Evolutionary conservation across 2,113 vertebrate genomes (phyloP), one percentile per base, ranked within the genome.

Genomic region (Osmerus eperlanus): DNA sequence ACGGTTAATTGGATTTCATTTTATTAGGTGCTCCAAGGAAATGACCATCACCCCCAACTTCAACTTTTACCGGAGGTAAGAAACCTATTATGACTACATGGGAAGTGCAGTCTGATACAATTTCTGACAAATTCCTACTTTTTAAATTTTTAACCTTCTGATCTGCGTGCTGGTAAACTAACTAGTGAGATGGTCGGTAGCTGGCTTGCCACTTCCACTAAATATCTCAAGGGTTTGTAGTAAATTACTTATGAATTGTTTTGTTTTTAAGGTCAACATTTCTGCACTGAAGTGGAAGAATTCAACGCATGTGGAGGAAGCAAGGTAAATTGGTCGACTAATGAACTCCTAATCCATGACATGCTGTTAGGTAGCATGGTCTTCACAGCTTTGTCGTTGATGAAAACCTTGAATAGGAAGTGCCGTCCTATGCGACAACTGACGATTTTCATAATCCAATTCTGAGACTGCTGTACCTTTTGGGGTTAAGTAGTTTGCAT

Each of bases 401-500:
- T 93, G 95, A 97, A 88, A 94, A 78, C 81, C 80, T 86, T 79
- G 91, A 93, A 90, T 96, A 95, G 95, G 95, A 97, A 97, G 95
- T 96, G 94, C 96, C 93, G 90, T 96, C 95, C 91, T 93, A 97
- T 93, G 90, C 94, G 93, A 96, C 56, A 96, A 93, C 94, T 96
- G 95, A 96, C 89, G 94, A 96, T 89, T 80, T 87, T 81, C 77
- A 55, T 79, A 11, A 83, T 28, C 16, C 81, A 88, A 83, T 68
- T 86, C 86, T 89, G 87, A 89, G 86, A 65, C 25, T 64, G 58
- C 19, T 56, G 11, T 5, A 3, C 14, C 62, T n/a, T n/a, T n/a
- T 23, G 7, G 11, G 15, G 4, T 18, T 65, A 9, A 14, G 18
- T 55, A 36, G 32, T 36, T 36, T 6, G 4, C 5, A 36, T 36